Conservation (phyloP, 1,140 invertebrate species). For the Latrodectus geometricus region DNA sequence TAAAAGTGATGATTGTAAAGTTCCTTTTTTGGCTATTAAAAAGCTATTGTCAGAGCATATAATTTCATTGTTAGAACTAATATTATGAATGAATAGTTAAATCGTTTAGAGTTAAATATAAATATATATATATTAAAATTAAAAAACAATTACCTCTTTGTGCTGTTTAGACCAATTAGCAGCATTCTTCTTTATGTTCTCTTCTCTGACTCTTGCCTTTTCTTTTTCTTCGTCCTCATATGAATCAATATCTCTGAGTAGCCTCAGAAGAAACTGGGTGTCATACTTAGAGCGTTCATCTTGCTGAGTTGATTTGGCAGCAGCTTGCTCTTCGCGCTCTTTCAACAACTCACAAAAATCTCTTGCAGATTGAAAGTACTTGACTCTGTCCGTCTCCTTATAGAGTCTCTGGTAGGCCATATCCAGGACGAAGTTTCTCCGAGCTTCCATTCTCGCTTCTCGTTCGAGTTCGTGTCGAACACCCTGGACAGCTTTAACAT, state of each 20-base stretch:
- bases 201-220: neutral
- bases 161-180: constrained; percentile 23
- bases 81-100: too few species aligned
- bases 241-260: constrained; percentile 22
- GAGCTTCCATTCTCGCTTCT: constrained; percentile 1
- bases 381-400: constrained; percentile 40
- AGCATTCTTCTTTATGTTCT: constrained; percentile 27
- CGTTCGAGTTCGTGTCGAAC: neutral
- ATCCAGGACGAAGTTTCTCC: constrained; percentile 18
- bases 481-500: neutral
- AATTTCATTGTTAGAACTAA: too few species aligned
- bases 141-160: constrained; percentile 26
- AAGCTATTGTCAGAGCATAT: too few species aligned
- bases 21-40: too few species aligned
- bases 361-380: constrained; percentile 28
- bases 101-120: too few species aligned
- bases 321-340: constrained; percentile 10
- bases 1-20: too few species aligned
- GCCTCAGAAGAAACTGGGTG: neutral
- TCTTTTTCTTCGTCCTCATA: constrained; percentile 8
- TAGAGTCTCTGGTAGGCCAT: constrained; percentile 33
- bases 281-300: neutral
- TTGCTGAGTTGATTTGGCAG: neutral
- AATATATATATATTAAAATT: neutral
- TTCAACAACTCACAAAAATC: neutral